These are phyloP conservation scores for Drosophila dunni DNA, from an alignment of 1,140 invertebrate species.

Conservation along the genomic window DNA sequence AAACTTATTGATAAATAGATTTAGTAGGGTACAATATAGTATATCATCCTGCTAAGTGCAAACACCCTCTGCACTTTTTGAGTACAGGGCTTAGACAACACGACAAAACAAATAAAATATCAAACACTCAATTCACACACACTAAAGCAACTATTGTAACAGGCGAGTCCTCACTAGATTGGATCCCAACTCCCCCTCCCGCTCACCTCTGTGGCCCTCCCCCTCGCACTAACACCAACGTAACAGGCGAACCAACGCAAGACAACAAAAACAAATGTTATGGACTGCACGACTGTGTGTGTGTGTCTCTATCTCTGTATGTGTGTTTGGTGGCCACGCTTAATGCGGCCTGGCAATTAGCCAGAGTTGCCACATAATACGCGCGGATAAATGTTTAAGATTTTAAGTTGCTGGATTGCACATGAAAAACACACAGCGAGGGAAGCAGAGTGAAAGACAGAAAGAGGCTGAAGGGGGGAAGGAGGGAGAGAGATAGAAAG, in stretches of 20 bases:
- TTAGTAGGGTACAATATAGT: too few relatives aligned
- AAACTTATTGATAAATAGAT: too few relatives aligned
- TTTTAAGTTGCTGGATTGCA: conserved; percentile 72
- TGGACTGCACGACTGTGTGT: conserved; percentile 12
- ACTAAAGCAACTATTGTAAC: conserved; percentile 20
- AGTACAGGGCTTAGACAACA: neutral
- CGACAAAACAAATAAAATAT: conserved; percentile 12
- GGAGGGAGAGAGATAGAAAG: too few relatives aligned
- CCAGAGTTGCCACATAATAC: conserved; percentile 84
- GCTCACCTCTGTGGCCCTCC: neutral
- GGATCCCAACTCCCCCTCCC: neutral
- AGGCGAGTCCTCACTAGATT: neutral
- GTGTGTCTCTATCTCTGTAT: conserved; percentile 30
- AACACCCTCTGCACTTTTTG: too few relatives aligned
- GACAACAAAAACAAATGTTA: conserved; percentile 42
- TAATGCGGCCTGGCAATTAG: conserved; percentile 77
- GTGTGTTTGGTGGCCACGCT: conserved; percentile 41
- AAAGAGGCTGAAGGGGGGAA: neutral
- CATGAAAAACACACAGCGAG: conserved; percentile 4
- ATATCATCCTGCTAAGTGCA: too few relatives aligned
- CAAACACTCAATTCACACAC: conserved; percentile 42
- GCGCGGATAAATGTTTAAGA: conserved; percentile 83
- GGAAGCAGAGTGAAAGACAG: neutral
- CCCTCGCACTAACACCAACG: neutral
- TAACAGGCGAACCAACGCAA: conserved; percentile 19